Evolutionary conservation across 2,797 vertebrate genomes (phyloP), one percentile per base, ranked within the genome.

Genomic region (Lateolabrax maculatus): DNA sequence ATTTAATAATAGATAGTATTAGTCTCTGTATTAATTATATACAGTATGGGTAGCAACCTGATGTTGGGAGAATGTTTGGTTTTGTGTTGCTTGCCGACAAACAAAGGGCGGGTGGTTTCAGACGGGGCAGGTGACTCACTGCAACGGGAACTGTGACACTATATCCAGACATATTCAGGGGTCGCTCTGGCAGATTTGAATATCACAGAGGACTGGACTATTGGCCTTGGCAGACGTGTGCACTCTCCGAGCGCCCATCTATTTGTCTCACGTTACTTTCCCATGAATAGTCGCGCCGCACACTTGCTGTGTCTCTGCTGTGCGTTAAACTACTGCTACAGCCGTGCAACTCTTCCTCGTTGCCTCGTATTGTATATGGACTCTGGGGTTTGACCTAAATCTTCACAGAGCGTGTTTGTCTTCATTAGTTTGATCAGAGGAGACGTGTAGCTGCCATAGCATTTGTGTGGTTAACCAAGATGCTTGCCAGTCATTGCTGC

Each of bases 141-240:
- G 43, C 13, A 55, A 81, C 48, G 61, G 80, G 44, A 77, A 83
- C 44, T n/a, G n/a, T n/a, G n/a, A n/a, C n/a, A n/a, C n/a, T n/a
- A n/a, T n/a, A n/a, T n/a, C n/a, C n/a, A n/a, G n/a, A n/a, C n/a
- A n/a, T n/a, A n/a, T n/a, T n/a, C n/a, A n/a, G n/a, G n/a, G n/a
- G n/a, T n/a, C n/a, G n/a, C n/a, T n/a, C n/a, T n/a, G n/a, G n/a
- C n/a, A n/a, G n/a, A n/a, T n/a, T n/a, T n/a, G n/a, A n/a, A n/a
- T n/a, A n/a, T n/a, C n/a, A n/a, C n/a, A n/a, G n/a, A n/a, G n/a
- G n/a, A n/a, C n/a, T n/a, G n/a, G n/a, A n/a, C n/a, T n/a, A n/a
- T n/a, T n/a, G n/a, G n/a, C n/a, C n/a, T n/a, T n/a, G n/a, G n/a
- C n/a, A n/a, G n/a, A n/a, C n/a, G n/a, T n/a, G n/a, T n/a, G n/a